Evolutionary conservation across 2,888 invertebrate species (phyloP).

Genomic region (Erebia aethiops): DNA sequence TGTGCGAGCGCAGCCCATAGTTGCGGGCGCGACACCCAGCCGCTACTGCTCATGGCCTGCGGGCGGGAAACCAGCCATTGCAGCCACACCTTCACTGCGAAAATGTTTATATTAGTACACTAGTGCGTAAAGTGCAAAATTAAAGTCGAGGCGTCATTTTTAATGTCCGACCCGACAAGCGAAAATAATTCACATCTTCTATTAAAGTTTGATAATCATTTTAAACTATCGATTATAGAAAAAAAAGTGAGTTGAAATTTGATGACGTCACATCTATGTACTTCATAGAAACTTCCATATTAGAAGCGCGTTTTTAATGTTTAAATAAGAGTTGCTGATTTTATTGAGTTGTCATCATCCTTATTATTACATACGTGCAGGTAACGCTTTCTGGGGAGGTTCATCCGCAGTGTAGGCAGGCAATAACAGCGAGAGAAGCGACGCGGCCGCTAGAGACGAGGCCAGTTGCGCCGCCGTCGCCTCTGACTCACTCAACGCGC

Average conservation of each 20-base stretch:
- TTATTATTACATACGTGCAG: conserved; percentile 79
- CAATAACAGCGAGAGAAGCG: conserved; percentile 86
- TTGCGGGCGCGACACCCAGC: conserved; percentile 84
- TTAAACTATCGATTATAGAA: no score
- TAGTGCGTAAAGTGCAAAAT: no score
- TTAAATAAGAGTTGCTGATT: no score
- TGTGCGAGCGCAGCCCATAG: conserved; percentile 92
- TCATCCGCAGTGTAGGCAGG: conserved; percentile 87
- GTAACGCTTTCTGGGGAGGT: conserved; percentile 86
- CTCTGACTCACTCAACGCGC: conserved; percentile 83
- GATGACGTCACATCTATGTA: no score
- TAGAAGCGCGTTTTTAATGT: no score
- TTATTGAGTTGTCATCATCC: no score
- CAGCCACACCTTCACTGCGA: conserved; percentile 88
- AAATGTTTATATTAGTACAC: conserved; percentile 35
- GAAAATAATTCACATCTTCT: no score
- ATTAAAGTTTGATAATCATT: no score
- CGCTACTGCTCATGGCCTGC: conserved; percentile 75
- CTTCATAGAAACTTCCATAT: no score
- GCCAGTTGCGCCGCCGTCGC: conserved; percentile 82
- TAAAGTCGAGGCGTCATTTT: neutral
- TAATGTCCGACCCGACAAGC: no score
- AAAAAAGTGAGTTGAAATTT: no score
- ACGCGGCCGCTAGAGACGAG: conserved; percentile 85
- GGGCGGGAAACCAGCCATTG: conserved; percentile 87